phyloP scores from a whole-genome alignment of 1,140 invertebrate genomes.

The Rhagoletis pomonella region DNA sequence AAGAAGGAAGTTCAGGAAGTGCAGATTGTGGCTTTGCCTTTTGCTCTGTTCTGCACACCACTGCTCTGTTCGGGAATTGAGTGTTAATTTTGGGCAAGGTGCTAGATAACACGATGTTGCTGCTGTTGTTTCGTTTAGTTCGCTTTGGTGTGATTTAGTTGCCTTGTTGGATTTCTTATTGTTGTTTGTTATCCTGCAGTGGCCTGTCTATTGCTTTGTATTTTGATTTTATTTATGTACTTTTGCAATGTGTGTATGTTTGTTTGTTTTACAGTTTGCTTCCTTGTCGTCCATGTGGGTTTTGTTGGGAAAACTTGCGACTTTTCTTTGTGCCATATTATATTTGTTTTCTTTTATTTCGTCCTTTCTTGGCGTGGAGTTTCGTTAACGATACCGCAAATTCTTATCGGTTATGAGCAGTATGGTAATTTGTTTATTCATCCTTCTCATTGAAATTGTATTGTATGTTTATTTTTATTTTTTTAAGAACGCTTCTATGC shows the following conservation, averaged over 20 bases:
- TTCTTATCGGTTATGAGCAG: neutral
- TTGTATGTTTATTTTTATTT: neutral
- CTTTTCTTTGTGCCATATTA: neutral
- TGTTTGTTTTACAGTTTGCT: neutral
- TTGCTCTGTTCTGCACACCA: neutral
- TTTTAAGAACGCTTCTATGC: neutral
- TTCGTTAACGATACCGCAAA: neutral
- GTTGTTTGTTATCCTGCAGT: neutral
- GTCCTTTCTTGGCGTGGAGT: neutral
- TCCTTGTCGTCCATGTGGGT: neutral
- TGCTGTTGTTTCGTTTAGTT: neutral
- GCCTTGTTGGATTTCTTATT: neutral
- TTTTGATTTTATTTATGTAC: constrained; percentile 10
- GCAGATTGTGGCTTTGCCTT: constrained; percentile 40
- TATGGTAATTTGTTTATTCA: neutral
- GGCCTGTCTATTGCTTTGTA: neutral
- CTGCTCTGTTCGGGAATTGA: neutral
- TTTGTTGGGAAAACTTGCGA: neutral
- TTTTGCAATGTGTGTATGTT: constrained; percentile 4
- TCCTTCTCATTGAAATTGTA: neutral
- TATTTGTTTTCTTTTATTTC: neutral
- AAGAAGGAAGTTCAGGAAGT: constrained; percentile 19
- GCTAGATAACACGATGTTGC: constrained; percentile 33
- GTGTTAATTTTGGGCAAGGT: constrained; percentile 49
- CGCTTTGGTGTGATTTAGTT: neutral